These are phyloP conservation scores for Phallusia fumigata DNA, from an alignment of 23 tunicate genomes.

Conservation along the genomic window DNA sequence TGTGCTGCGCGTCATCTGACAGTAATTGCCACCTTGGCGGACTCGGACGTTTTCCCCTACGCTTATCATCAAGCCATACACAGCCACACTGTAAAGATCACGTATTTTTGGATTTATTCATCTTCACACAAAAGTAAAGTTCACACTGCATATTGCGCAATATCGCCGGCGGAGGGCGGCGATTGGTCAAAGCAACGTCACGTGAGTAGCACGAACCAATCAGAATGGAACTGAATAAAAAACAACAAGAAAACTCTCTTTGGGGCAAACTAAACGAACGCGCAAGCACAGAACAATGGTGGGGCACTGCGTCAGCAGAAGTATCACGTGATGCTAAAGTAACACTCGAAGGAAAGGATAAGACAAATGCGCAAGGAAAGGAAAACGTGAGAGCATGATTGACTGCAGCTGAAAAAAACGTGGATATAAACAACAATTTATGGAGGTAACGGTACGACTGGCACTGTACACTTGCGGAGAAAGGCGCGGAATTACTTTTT, in stretches of 20 bases:
- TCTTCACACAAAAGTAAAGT: not conserved
- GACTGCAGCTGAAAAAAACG: not conserved
- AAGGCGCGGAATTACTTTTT: not conserved
- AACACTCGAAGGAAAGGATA: not conserved
- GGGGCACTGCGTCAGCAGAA: not conserved
- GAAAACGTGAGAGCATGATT: not conserved
- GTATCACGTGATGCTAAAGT: not conserved
- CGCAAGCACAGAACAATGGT: slow-evolving; percentile 8
- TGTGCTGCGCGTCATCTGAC: too few species aligned
- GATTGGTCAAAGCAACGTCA: slow-evolving; percentile 2
- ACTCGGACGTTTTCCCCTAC: too few species aligned
- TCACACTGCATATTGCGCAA: slow-evolving; percentile 7
- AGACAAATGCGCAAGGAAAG: not conserved
- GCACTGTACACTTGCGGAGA: not conserved
- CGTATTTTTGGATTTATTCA: too few species aligned
- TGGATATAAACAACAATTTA: too few species aligned
- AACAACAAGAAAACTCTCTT: not conserved
- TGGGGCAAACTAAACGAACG: not conserved
- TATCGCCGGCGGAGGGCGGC: not conserved
- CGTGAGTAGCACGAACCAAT: not conserved
- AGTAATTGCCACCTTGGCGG: too few species aligned
- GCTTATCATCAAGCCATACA: too few species aligned
- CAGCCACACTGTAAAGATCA: too few species aligned
- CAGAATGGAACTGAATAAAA: slow-evolving; percentile 3
- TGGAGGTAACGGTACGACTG: too few species aligned